Percentiles rank a stretch among this genome's conserved stretches.
Evolutionary conservation across 2,888 invertebrate species (phyloP).

Genomic region (Cybosia mesomella): DNA sequence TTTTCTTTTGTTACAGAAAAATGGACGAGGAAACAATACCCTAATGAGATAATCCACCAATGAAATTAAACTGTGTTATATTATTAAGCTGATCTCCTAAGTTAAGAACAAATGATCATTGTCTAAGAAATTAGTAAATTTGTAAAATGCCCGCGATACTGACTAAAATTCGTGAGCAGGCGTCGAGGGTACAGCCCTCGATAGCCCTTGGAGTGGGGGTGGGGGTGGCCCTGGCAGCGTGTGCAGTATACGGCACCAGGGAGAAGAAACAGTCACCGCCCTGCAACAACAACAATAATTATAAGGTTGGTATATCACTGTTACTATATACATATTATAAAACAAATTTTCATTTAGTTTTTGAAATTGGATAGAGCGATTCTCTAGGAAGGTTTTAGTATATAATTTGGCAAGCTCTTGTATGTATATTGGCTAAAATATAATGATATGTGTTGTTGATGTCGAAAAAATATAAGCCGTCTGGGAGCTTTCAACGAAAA

Average conservation of each 20-base stretch:
- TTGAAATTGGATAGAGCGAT: too few relatives aligned
- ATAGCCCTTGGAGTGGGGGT: slow-evolving; percentile 79
- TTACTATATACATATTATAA: too few relatives aligned
- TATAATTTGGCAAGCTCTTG: too few relatives aligned
- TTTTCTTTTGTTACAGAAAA: slow-evolving; percentile 68
- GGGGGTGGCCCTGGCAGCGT: slow-evolving; percentile 80
- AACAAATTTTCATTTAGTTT: too few relatives aligned
- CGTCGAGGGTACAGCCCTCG: slow-evolving; percentile 78
- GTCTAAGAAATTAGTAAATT: slow-evolving; percentile 19
- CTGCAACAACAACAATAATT: slow-evolving; percentile 80
- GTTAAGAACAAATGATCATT: slow-evolving; percentile 48
- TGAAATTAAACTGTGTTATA: slow-evolving; percentile 39
- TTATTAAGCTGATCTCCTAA: slow-evolving; percentile 55
- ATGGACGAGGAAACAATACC: slow-evolving; percentile 65
- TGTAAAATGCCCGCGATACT: slow-evolving; percentile 81
- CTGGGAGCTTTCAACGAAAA: too few relatives aligned
- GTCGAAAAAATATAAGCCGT: too few relatives aligned
- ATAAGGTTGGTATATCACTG: slow-evolving; percentile 76
- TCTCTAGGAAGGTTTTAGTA: too few relatives aligned
- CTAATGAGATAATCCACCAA: slow-evolving; percentile 30
- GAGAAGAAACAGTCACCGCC: slow-evolving; percentile 76
- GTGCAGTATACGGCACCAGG: slow-evolving; percentile 75
- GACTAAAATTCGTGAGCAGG: slow-evolving; percentile 80
- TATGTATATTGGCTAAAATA: too few relatives aligned
- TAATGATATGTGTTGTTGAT: too few relatives aligned